Percentiles rank a stretch among this genome's conserved stretches.
Conservation (phyloP, 2,888 invertebrate genomes). For the Microdon myrmicae region DNA sequence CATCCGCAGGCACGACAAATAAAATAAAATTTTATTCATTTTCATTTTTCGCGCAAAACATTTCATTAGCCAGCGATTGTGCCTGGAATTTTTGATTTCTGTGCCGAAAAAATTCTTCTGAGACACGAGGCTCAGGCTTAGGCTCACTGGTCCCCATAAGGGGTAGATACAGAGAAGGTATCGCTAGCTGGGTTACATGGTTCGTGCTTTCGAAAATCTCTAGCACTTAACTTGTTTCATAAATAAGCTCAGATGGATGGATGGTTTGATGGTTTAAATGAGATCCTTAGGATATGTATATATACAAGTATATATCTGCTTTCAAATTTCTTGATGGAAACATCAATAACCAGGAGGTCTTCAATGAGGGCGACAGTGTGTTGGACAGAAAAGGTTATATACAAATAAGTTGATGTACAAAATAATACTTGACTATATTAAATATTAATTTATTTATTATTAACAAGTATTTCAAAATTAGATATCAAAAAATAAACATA, state of each 20-base stretch:
- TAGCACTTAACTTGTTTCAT: conserved; percentile 49
- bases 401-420: no score
- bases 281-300: conserved; percentile 18
- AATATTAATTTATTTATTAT: neutral
- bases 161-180: conserved; percentile 26
- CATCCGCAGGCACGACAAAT: conserved; percentile 39
- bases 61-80: conserved; percentile 52
- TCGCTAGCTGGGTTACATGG: neutral
- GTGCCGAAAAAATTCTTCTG: conserved; percentile 3
- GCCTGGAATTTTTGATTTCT: conserved; percentile 49
- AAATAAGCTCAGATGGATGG: conserved; percentile 50
- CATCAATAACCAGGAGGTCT: conserved; percentile 26
- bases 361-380: conserved; percentile 17
- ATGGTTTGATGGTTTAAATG: conserved; percentile 32
- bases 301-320: conserved; percentile 38
- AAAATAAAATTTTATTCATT: conserved; percentile 53
- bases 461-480: no score
- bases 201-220: conserved; percentile 35
- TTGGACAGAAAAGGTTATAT: conserved; percentile 4
- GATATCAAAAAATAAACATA: no score
- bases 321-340: conserved; percentile 47
- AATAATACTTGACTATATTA: neutral
- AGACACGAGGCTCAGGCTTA: neutral
- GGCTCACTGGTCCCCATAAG: no score
- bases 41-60: conserved; percentile 53